phyloP scores from a whole-genome alignment of 2,888 invertebrate species.

The Melanargia galathea region DNA sequence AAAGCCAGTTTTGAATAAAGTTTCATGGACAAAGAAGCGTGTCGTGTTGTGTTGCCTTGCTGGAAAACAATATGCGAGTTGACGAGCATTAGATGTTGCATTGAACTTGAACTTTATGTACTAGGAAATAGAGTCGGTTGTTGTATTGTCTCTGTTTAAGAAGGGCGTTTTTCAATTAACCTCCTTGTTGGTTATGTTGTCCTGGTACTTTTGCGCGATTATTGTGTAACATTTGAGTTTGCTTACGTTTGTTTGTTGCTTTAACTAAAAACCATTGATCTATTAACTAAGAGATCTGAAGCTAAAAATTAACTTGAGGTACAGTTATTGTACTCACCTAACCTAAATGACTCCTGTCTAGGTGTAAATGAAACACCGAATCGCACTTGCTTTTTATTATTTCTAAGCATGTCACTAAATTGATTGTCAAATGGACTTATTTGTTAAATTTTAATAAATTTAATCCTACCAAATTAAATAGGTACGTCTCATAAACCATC shows the following conservation, averaged over 20 bases:
- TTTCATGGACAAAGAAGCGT: slow-evolving; percentile 33
- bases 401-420: no score
- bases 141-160: slow-evolving; percentile 16
- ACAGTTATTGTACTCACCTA: no score
- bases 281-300: no score
- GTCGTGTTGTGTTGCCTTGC: slow-evolving; percentile 33
- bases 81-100: not conserved
- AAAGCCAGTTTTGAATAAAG: slow-evolving; percentile 28
- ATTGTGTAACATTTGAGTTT: slow-evolving; percentile 22
- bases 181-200: slow-evolving; percentile 40
- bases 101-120: slow-evolving; percentile 44
- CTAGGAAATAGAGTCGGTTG: slow-evolving; percentile 31
- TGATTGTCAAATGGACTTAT: no score
- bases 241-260: not conserved
- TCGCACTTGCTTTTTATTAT: no score
- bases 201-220: slow-evolving; percentile 49
- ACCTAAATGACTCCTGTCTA: no score
- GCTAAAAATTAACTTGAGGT: no score
- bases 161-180: slow-evolving; percentile 37
- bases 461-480: no score
- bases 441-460: no score
- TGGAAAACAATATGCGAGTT: slow-evolving; percentile 37
- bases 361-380: no score
- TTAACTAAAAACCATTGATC: no score
- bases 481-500: no score